A percentile compares a stretch with the other conserved stretches of the same genome.
Conservation (phyloP, 2,888 invertebrate genomes). For the Leptinotarsa haldemani region DNA sequence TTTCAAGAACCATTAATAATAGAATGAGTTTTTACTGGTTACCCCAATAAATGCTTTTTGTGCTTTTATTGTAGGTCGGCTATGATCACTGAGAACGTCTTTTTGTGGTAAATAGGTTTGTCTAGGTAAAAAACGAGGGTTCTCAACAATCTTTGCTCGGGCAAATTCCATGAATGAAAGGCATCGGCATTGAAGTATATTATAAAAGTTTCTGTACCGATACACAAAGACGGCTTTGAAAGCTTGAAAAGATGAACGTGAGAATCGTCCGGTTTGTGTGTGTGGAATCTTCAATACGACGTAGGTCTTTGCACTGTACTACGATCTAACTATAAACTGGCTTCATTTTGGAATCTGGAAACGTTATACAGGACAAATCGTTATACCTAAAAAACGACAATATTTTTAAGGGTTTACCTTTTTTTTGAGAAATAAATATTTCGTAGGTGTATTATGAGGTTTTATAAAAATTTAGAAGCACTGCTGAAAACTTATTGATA, state of each 20-base stretch:
- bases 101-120: conserved; percentile 35
- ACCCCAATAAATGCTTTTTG: conserved; percentile 22
- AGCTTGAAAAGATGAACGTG: conserved; percentile 59
- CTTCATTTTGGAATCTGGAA: neutral
- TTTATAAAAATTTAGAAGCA: too few relatives aligned
- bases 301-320: conserved; percentile 27
- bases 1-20: conserved; percentile 9
- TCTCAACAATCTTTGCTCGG: conserved; percentile 29
- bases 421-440: too few relatives aligned
- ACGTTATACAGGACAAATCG: neutral
- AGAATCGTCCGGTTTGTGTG: conserved; percentile 55
- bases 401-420: too few relatives aligned
- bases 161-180: conserved; percentile 11
- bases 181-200: conserved; percentile 34
- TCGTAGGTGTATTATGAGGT: too few relatives aligned
- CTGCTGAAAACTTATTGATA: neutral
- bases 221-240: conserved; percentile 53
- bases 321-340: neutral
- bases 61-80: conserved; percentile 30
- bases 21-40: conserved; percentile 1
- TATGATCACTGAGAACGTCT: conserved; percentile 27
- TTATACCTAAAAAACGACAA: neutral
- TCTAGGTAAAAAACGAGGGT: conserved; percentile 42
- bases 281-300: conserved; percentile 53
- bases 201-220: conserved; percentile 52